Evolutionary conservation across 92 coral and sea anemone genomes (phyloP).

Genomic region (Umimayanthus kanabou): DNA sequence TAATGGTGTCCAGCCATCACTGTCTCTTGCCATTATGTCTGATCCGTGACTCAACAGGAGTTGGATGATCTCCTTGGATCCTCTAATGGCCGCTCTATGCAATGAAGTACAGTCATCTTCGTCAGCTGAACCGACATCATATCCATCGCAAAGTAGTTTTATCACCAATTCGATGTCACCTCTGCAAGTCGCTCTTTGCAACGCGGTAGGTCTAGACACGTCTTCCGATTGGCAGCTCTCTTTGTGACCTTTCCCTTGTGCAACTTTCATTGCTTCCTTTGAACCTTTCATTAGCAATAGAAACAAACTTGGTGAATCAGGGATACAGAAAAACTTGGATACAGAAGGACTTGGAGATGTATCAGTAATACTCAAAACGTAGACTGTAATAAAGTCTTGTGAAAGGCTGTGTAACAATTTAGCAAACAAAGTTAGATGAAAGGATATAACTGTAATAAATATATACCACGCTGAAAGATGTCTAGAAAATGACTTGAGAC

Average conservation of each 20-base stretch:
- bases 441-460: not conserved
- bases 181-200: not conserved
- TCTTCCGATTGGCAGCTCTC: not conserved
- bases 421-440: not conserved
- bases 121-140: not conserved
- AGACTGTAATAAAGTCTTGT: not conserved
- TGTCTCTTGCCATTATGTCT: not conserved
- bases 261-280: no score
- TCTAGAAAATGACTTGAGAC: not conserved
- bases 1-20: conserved; percentile 3
- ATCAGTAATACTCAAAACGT: not conserved
- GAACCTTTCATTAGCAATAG: not conserved
- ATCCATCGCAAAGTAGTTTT: not conserved
- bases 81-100: not conserved
- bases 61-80: not conserved
- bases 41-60: not conserved
- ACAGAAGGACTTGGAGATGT: not conserved
- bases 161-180: not conserved
- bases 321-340: not conserved
- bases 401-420: not conserved
- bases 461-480: not conserved
- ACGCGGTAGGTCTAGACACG: not conserved
- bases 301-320: not conserved
- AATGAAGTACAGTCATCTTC: not conserved
- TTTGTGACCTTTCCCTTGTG: not conserved